Evolutionary conservation across 2,113 vertebrate species (phyloP), one percentile per base, ranked within the genome.

Genomic region (Aplodontia rufa): DNA sequence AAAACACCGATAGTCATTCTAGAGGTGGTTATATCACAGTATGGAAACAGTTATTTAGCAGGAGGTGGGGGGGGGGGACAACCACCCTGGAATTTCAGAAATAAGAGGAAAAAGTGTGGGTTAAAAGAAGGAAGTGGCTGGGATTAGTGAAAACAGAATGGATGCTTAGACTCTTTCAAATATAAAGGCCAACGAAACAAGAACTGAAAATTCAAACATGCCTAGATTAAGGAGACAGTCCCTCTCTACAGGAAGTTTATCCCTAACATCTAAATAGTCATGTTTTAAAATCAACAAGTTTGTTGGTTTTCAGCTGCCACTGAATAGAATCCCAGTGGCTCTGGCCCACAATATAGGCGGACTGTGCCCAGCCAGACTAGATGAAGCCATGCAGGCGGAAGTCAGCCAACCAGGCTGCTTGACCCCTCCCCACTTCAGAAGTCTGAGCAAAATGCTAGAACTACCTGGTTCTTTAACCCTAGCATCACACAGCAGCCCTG

Each of bases 231-330:
- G 98, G 81, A 97, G 94, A 86, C 97, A 97, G 95, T 97, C 95
- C 97, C 98, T 96, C 98, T 96, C 90, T 97, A 97, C 98, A 99
- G 98, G 98, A 98, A 98, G 98, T 98, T 98, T 98, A 99, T 98
- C 94, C 96, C 96, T 97, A 97, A 98, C 97, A 98, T 98, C 98
- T 98, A 98, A 98, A 98, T 98, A 98, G 97, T 98, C 98, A 98
- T 98, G 97, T 98, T 98, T 98, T 98, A 98, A 98, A 97, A 98
- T 98, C 98, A 98, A 98, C 98, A 98, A 98, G 93, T 98, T 96
- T 97, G 96, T 96, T 97, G 92, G 96, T 96, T 98, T 98, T 98
- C 96, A 97, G 98, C 96, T 97, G 97, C 96, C 96, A 94, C 96
- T 62, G 88, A 95, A 97, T 37, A 28, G 85, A 96, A 96, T 60